Base-by-base conservation (phyloP, 2,113 vertebrate species). In the Trematomus loennbergii region DNA sequence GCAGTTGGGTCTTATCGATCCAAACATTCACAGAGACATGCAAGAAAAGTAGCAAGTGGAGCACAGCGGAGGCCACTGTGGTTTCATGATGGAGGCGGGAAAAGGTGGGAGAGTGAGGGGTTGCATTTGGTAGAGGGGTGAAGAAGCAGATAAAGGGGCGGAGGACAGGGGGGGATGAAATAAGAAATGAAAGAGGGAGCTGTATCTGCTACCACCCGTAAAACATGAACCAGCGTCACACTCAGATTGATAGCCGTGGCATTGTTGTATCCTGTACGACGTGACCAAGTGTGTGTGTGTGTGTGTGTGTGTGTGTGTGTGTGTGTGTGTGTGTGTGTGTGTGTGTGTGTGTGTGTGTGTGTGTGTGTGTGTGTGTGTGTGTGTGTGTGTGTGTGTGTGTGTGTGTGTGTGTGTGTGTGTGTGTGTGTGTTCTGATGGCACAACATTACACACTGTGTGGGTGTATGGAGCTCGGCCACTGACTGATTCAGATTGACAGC, bases 1-100 rank as follows among this genome's bases (percentile, higher is more conserved):
- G 29, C 84, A 79, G 85, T 73, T 43, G 46, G 79, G 64, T 84
- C 63, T 75, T 91, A 93, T 93, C 66, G 91, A 94, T 93, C 89
- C 73, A 53, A 85, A 88, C 81, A 69, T 88, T 87, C 75, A 81
- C 68, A 54, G 75, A 85, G 83, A 81, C 83, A 81, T 87, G 84
- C 72, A 70, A 85, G 83, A 79, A 81, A 85, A 90, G 85, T 67
- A 87, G 71, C 68, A 43, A 79, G 79, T 73, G 64, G 78, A 84
- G 83, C 86, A 75, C 65, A 86, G 84, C 66, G 8, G 76, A 88
- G 67, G 68, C 64, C 55, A 40, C 59, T 52, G 66, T 25, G 61
- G 71, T 75, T 70, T 66, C 67, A 68, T 62, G 69, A 16, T 46
- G 83, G 66, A 85, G 71, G 63, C 52, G 75, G 75, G 76, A 76